Percentiles rank a stretch among this genome's conserved stretches.
Conservation (phyloP, 2,797 vertebrate genomes). For the Argyrosomus regius region DNA sequence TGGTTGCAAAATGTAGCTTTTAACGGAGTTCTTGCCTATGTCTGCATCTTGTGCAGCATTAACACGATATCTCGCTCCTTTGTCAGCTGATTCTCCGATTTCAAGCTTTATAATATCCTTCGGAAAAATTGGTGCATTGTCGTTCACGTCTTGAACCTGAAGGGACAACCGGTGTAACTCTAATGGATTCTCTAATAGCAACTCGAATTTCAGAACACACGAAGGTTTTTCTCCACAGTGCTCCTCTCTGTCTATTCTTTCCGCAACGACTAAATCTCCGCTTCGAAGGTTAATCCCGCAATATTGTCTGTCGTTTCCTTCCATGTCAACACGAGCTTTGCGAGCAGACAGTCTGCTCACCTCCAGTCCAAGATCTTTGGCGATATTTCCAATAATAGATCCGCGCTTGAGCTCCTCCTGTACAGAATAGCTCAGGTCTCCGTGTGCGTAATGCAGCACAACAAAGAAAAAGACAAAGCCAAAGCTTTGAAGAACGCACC, state of each 20-base stretch:
- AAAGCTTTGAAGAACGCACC: no score
- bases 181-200: constrained; percentile 75
- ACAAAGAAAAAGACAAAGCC: constrained; percentile 11
- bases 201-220: constrained; percentile 70
- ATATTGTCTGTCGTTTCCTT: constrained; percentile 42
- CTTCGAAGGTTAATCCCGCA: constrained; percentile 65
- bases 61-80: constrained; percentile 72
- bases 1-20: constrained; percentile 73
- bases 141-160: constrained; percentile 78
- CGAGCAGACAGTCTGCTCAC: constrained; percentile 34
- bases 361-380: constrained; percentile 50
- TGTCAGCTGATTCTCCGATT: constrained; percentile 32
- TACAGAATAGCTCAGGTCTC: constrained; percentile 47
- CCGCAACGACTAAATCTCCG: constrained; percentile 69
- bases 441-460: neutral
- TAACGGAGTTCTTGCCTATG: constrained; percentile 73
- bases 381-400: constrained; percentile 46
- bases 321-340: constrained; percentile 60
- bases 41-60: constrained; percentile 75
- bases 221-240: constrained; percentile 74
- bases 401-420: constrained; percentile 54
- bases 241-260: constrained; percentile 80
- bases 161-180: constrained; percentile 69
- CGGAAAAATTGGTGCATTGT: constrained; percentile 72
- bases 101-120: constrained; percentile 67